phyloP scores from a whole-genome alignment of 2,113 vertebrate species.

The Cyprinodon variegatus region DNA sequence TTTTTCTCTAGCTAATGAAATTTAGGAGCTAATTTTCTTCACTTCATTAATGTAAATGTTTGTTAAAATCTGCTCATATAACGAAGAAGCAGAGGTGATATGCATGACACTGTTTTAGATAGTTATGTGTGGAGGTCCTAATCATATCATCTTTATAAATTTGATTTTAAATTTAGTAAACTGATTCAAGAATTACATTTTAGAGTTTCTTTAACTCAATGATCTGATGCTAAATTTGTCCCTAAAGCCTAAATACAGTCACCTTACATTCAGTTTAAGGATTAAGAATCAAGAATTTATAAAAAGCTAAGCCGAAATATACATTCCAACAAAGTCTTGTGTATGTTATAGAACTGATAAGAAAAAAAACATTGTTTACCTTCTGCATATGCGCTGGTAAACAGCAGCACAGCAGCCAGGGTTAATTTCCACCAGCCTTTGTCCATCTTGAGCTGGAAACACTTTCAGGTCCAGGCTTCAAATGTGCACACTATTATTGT shows the following conservation, averaged over 20 bases:
- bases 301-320: neutral
- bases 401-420: constrained; percentile 45
- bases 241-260: neutral
- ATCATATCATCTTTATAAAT: neutral
- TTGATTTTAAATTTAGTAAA: neutral
- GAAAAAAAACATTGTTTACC: constrained; percentile 48
- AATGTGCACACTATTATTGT: neutral
- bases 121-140: no score
- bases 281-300: neutral
- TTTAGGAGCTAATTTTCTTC: no score
- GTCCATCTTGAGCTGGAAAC: constrained; percentile 33
- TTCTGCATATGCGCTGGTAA: constrained; percentile 15
- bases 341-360: neutral
- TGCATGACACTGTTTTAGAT: no score
- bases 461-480: neutral
- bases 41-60: no score
- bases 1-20: no score
- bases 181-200: neutral
- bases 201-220: neutral
- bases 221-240: neutral
- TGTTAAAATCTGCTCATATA: no score
- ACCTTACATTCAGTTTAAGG: neutral
- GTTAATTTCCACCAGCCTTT: constrained; percentile 16
- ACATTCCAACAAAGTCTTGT: neutral
- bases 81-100: no score